phyloP scores from a whole-genome alignment of 2,888 invertebrate genomes.

The Podabrus alpinus region DNA sequence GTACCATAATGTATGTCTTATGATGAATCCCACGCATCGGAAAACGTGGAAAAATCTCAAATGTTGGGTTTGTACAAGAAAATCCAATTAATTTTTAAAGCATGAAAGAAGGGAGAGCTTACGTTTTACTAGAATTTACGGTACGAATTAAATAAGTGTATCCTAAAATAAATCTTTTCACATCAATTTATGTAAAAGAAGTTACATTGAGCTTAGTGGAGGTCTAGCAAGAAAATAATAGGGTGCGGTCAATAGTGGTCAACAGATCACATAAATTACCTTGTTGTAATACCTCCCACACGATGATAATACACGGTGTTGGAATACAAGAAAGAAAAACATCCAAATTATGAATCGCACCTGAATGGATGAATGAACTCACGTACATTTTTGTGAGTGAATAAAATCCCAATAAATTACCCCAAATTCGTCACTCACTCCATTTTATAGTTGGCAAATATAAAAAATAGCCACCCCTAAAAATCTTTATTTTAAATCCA shows the following conservation, averaged over 20 bases:
- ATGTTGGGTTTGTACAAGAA: not conserved
- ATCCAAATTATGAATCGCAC: conserved; percentile 26
- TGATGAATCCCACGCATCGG: not conserved
- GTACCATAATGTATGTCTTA: not conserved
- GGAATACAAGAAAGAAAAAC: conserved; percentile 19
- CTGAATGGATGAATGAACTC: conserved; percentile 29
- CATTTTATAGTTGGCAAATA: not conserved
- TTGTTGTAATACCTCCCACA: conserved; percentile 29
- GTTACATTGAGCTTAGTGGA: conserved; percentile 26
- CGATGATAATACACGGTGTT: conserved; percentile 20
- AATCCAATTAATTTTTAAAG: not conserved
- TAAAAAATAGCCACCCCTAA: not conserved
- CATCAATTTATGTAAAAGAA: conserved; percentile 30
- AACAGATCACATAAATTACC: conserved; percentile 32
- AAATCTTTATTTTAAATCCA: not conserved
- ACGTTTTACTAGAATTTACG: not conserved
- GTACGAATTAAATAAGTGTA: not conserved
- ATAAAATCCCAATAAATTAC: conserved; percentile 33
- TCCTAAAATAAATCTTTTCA: conserved; percentile 9
- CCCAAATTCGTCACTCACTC: conserved; percentile 29
- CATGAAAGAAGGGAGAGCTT: not conserved
- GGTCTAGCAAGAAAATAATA: conserved; percentile 30
- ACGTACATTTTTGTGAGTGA: conserved; percentile 20
- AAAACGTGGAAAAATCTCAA: not conserved
- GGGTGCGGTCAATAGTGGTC: conserved; percentile 30